Evolutionary conservation across 2,113 vertebrate genomes (phyloP).

Genomic region (Neogobius melanostomus): DNA sequence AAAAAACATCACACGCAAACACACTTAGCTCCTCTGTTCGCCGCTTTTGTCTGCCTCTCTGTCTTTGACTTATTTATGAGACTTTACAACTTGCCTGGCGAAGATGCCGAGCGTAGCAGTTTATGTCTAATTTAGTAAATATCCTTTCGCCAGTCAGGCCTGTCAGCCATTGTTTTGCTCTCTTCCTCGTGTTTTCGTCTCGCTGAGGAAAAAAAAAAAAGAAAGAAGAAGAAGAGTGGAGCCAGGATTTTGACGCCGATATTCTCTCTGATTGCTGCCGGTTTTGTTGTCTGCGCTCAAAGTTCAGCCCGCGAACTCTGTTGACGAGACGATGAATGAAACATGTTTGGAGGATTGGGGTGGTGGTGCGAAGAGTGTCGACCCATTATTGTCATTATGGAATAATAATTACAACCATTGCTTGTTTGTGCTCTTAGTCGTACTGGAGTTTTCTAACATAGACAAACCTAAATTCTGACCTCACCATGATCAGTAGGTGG

Average conservation of each 20-base stretch:
- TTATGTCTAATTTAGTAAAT: slow-evolving; percentile 82
- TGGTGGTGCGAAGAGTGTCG: not conserved
- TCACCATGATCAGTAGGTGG: no score
- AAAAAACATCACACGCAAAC: slow-evolving; percentile 61
- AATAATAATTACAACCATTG: no score
- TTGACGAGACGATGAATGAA: not conserved
- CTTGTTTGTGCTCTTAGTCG: no score
- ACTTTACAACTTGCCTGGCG: slow-evolving; percentile 71
- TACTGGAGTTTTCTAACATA: no score
- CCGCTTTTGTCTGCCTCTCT: slow-evolving; percentile 68
- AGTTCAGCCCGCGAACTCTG: slow-evolving; percentile 52
- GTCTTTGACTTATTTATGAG: slow-evolving; percentile 79
- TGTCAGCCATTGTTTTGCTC: slow-evolving; percentile 72
- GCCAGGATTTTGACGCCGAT: slow-evolving; percentile 17
- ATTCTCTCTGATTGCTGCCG: slow-evolving; percentile 60
- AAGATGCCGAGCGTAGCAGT: slow-evolving; percentile 76
- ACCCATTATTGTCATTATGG: not conserved
- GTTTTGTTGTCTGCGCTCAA: slow-evolving; percentile 52
- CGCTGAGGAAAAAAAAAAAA: slow-evolving; percentile 31
- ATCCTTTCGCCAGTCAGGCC: slow-evolving; percentile 75
- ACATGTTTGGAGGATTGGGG: not conserved
- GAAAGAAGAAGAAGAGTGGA: slow-evolving; percentile 14
- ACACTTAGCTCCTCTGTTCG: slow-evolving; percentile 49
- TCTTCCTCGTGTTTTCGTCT: slow-evolving; percentile 30
- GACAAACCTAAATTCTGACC: no score